Evolutionary conservation across 2,888 invertebrate species (phyloP), one percentile per base, ranked within the genome.

Genomic region (Sminthurinus aureus): DNA sequence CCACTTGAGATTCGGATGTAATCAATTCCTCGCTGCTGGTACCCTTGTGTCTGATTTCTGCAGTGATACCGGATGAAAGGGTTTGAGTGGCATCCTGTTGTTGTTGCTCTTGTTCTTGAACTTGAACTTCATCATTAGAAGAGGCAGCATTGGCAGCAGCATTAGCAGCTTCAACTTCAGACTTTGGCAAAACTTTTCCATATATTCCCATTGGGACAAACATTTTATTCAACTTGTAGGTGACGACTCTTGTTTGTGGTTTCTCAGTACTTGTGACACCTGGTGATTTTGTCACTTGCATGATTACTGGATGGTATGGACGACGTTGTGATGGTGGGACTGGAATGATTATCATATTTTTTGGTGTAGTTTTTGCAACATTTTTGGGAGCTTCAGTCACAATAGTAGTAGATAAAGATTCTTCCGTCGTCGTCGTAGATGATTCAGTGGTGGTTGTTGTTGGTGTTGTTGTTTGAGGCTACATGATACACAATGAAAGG

Each of bases 191-290:
- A 50, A 86, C 86, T 76, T 86, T 85, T 9, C 87, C 87, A 67
- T 87, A 87, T 64, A 87, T 87, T 22, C 87, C 87, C 83, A 87
- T 85, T 8, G 87, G 87, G 13, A 87, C 87, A 51, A 87, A 87
- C 87, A 87, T 86, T 76, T 87, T 87, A 78, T 87, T 87, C 13
- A 87, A 81, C 78, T 87, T 87, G 84, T 85, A 86, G 20, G 87
- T 87, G 13, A 85, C 85, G 8, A 87, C 83, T 24, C 67, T 79
- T 0, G 84, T 84, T 58, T 83, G 82, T 15, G 85, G 83, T 51
- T 81, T 82, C 13, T 83, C 78, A 26, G 85, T 75, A n/a, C 82
- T 79, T 11, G 79, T 71, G 52, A 78, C 77, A 12, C 85, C 77
- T 0, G 87, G 85, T 1, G 85, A 73, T 67, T 85, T 85, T 13